phyloP scores from a whole-genome alignment of 1,140 invertebrate species.

The Harpegnathos saltator region DNA sequence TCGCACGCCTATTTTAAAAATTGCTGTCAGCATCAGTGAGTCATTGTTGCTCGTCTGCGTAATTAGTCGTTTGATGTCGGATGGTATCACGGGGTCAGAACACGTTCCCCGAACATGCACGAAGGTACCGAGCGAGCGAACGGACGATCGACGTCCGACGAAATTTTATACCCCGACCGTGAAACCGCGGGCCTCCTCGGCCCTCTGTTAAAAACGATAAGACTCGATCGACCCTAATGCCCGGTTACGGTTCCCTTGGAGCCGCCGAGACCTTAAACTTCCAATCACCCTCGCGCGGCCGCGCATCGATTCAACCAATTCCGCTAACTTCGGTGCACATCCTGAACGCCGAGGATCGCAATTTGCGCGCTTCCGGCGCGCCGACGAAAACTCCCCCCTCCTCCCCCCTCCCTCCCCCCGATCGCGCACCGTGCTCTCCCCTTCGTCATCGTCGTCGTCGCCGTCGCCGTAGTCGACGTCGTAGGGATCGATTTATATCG shows the following conservation, averaged over 20 bases:
- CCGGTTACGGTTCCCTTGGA: background rate
- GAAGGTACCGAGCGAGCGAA: background rate
- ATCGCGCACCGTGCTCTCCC: background rate
- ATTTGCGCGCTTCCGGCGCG: conserved; percentile 37
- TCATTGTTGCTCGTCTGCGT: conserved; percentile 22
- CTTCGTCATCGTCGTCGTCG: too few relatives aligned
- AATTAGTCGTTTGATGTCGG: conserved; percentile 40
- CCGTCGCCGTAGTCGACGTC: too few relatives aligned
- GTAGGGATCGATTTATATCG: conserved; percentile 49
- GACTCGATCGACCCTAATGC: background rate
- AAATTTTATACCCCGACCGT: background rate
- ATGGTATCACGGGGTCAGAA: background rate
- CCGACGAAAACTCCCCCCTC: conserved; percentile 33
- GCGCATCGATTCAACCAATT: conserved; percentile 26
- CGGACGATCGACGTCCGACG: background rate
- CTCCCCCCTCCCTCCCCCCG: too few relatives aligned
- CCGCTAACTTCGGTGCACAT: conserved; percentile 10
- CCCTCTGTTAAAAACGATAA: background rate
- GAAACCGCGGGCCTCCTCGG: too few relatives aligned
- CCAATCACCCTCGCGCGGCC: conserved; percentile 10
- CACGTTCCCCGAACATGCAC: too few relatives aligned
- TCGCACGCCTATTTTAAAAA: conserved; percentile 50
- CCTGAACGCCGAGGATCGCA: conserved; percentile 21
- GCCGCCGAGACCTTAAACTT: background rate
- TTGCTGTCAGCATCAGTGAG: conserved; percentile 49